These are phyloP conservation scores for cattle (Bos taurus) DNA, from an alignment of 2,113 vertebrate species.

Conservation along the genomic window ARS-UCD2.0 NC_037347.1:27202001-27202500, in stretches of 20 bases:
- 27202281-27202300: neutral
- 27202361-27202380: neutral
- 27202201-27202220: neutral
- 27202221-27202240: neutral
- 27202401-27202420: neutral
- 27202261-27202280: neutral
- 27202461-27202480: neutral
- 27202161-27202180: neutral
- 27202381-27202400: neutral
- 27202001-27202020: neutral
- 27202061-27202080: neutral
- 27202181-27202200: neutral
- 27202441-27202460: neutral
- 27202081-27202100: neutral
- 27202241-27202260: neutral
- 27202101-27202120: neutral
- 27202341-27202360: neutral
- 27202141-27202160: neutral
- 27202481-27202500: neutral
- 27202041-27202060: neutral
- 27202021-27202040: neutral
- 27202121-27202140: neutral
- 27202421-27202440: neutral
- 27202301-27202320: neutral
- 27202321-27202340: rapidly evolving